These are phyloP conservation scores for Ailuropoda melanoleuca DNA, from an alignment of 2,113 vertebrate species.

Conservation along the genomic window DNA sequence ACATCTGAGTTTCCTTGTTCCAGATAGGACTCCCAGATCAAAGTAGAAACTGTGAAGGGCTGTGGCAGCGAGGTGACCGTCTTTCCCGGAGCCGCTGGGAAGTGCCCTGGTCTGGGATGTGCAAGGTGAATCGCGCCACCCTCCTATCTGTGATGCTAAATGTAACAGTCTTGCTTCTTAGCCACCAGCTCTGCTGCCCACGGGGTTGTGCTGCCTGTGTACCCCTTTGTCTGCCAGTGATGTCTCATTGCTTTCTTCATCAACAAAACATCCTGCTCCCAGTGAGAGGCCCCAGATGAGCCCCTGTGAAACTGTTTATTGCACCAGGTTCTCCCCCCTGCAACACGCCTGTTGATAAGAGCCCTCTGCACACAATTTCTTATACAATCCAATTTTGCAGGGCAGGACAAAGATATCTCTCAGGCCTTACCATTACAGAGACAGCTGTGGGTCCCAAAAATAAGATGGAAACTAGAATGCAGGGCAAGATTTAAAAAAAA, in stretches of 20 bases:
- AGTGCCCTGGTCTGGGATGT: neutral
- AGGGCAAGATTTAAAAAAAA: neutral
- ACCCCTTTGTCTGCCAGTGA: neutral
- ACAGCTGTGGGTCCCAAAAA: neutral
- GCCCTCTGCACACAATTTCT: neutral
- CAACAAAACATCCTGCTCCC: neutral
- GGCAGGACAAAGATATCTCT: neutral
- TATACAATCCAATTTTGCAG: too few relatives aligned
- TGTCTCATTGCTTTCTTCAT: neutral
- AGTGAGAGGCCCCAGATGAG: neutral
- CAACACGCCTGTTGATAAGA: neutral
- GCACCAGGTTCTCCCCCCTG: neutral
- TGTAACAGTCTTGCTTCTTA: neutral
- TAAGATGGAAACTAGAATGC: neutral
- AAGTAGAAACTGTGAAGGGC: neutral
- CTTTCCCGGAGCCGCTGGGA: neutral
- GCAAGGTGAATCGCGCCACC: neutral
- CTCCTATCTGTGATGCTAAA: neutral
- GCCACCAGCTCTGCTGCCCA: neutral
- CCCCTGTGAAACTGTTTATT: neutral
- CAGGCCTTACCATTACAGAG: neutral
- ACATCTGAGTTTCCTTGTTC: neutral
- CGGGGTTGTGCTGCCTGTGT: fast-evolving
- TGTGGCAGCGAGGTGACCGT: neutral
- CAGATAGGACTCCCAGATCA: neutral